A percentile compares a stretch with the other conserved stretches of the same genome.
Conservation (phyloP, 2,797 vertebrate species). For the Chaetophractus vellerosus region DNA sequence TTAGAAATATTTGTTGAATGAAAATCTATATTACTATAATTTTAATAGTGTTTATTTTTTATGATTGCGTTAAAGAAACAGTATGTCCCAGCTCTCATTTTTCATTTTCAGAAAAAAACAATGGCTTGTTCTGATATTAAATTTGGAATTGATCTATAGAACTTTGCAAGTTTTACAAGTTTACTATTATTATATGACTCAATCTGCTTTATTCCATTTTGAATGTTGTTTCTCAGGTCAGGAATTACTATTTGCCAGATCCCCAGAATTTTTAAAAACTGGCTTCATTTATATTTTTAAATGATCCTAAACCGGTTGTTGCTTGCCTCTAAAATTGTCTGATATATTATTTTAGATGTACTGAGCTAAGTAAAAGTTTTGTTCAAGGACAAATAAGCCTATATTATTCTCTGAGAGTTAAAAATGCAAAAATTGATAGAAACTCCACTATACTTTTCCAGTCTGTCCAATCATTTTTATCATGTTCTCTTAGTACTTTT, state of each 20-base stretch:
- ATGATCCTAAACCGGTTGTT: background rate
- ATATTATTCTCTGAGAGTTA: background rate
- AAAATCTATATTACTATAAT: background rate
- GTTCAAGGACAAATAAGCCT: background rate
- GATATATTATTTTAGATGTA: background rate
- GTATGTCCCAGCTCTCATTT: background rate
- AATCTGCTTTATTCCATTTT: background rate
- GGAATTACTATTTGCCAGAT: background rate
- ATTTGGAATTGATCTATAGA: background rate
- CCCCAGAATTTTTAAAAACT: background rate
- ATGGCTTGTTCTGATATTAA: background rate
- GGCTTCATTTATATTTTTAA: background rate
- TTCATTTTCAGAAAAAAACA: background rate
- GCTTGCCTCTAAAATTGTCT: background rate
- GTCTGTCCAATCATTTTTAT: background rate
- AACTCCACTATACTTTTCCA: background rate
- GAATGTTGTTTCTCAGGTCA: background rate
- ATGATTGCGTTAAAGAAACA: background rate
- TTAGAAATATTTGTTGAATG: background rate
- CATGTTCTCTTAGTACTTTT: background rate
- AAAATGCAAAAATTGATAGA: background rate
- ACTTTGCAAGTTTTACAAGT: background rate
- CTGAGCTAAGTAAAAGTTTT: background rate
- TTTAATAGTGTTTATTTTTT: conserved; percentile 18
- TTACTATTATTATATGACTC: background rate